Evolutionary conservation across 2,888 invertebrate species (phyloP).

Genomic region (Brachylomia viminalis): DNA sequence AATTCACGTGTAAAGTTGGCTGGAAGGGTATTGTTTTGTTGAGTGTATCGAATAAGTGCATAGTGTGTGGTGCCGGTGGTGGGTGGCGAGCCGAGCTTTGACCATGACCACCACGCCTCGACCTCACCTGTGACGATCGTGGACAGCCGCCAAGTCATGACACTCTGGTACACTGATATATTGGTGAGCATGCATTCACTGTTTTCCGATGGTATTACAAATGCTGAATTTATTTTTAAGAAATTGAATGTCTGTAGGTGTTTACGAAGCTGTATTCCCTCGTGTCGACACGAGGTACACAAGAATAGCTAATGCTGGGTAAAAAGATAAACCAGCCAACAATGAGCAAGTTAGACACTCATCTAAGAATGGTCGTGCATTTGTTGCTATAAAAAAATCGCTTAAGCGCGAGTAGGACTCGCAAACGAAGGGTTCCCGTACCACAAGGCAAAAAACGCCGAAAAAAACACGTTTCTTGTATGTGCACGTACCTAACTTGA

Average conservation of each 20-base stretch:
- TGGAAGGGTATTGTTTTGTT: constrained; percentile 71
- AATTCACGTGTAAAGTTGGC: constrained; percentile 70
- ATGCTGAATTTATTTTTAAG: constrained; percentile 26
- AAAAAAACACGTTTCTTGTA: no score
- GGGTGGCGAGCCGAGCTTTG: constrained; percentile 79
- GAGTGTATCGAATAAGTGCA: constrained; percentile 76
- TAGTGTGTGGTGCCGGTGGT: constrained; percentile 74
- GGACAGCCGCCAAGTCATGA: constrained; percentile 88
- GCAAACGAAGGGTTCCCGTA: no score
- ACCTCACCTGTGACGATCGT: constrained; percentile 84
- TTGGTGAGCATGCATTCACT: constrained; percentile 82
- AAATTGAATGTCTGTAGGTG: neutral
- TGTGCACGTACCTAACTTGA: no score
- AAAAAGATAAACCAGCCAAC: neutral
- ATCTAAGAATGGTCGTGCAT: neutral
- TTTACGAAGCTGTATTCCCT: constrained; percentile 16
- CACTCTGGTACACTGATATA: constrained; percentile 89
- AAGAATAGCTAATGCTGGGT: constrained; percentile 1
- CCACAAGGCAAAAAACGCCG: no score
- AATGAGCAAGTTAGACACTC: neutral
- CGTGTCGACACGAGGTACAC: neutral
- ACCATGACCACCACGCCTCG: constrained; percentile 83
- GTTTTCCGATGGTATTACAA: constrained; percentile 35
- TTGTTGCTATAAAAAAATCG: constrained; percentile 12
- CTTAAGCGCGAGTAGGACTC: no score